These are phyloP conservation scores for Hesperophylax magnus DNA, from an alignment of 1,140 invertebrate genomes.

Conservation along the genomic window DNA sequence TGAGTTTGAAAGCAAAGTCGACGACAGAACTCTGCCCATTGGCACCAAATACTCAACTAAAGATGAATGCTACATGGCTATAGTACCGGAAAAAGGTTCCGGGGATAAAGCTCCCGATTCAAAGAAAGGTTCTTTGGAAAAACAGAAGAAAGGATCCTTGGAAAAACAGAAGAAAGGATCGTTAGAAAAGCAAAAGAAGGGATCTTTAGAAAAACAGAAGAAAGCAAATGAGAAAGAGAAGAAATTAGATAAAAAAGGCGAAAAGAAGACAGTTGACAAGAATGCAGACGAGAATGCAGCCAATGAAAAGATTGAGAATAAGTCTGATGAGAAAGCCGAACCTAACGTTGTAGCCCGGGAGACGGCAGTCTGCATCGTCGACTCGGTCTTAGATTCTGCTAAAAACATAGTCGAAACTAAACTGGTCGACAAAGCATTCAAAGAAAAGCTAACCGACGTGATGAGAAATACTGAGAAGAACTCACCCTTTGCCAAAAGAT, in stretches of 20 bases:
- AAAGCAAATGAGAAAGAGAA: slow-evolving; percentile 6
- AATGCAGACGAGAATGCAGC: slow-evolving; percentile 15
- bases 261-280: background rate
- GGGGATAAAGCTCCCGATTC: slow-evolving; percentile 27
- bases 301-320: too few relatives aligned
- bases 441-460: slow-evolving; percentile 41
- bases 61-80: slow-evolving; percentile 53
- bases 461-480: slow-evolving; percentile 19
- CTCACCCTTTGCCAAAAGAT: slow-evolving; percentile 24
- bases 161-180: slow-evolving; percentile 29
- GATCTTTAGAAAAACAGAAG: too few relatives aligned
- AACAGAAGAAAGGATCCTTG: slow-evolving; percentile 16
- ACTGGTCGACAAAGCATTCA: slow-evolving; percentile 46
- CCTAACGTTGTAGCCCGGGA: slow-evolving; percentile 46
- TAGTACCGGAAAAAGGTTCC: slow-evolving; percentile 45
- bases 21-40: slow-evolving; percentile 54
- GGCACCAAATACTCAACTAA: slow-evolving; percentile 55
- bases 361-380: slow-evolving; percentile 53
- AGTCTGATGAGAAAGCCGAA: slow-evolving; percentile 26
- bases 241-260: slow-evolving; percentile 5
- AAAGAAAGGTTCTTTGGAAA: slow-evolving; percentile 10
- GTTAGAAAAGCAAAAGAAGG: too few relatives aligned
- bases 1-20: slow-evolving; percentile 54
- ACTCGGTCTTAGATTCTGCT: slow-evolving; percentile 56
- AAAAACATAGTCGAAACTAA: slow-evolving; percentile 50